Base-by-base conservation (phyloP, 2,888 invertebrate species). In the Asteroscopus sphinx region DNA sequence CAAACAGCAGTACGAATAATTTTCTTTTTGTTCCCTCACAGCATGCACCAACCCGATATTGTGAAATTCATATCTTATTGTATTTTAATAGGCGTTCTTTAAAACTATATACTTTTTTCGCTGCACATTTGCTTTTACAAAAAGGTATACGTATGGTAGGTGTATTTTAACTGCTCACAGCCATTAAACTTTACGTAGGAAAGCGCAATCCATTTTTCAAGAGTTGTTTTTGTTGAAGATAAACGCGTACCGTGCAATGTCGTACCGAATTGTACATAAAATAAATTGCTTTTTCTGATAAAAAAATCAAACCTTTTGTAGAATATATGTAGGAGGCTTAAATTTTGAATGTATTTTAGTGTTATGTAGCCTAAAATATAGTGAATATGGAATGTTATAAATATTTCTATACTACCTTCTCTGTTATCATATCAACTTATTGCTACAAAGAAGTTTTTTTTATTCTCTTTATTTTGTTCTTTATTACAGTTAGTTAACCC, bases 171-270 rank as follows among this genome's bases (percentile, higher is more conserved):
- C 66, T 44, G 37, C 48, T 41, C 65, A 40, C 49, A 55, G 40
- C 71, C 54, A 57, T 69, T 77, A 66, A 66, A 70, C 60, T 61
- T 51, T 51, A 61, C 75, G 58, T 74, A 74, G 53, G 17, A 63
- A 69, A 69, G 57, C 57, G 67, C 71, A 59, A 76, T 61, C 60
- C 55, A 77, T 74, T 77, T 77, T 70, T 74, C 75, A 55, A 57
- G 70, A 46, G 53, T 61, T 52, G 54, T 73, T 74, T 73, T 73
- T 73, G 61, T 51, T 66, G 52, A 70, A 77, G 67, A 74, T 61
- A 77, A 76, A 77, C 68, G 75, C 52, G 60, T 67, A 66, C 28
- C 55, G 37, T 55, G 70, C 57, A 58, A 66, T 74, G 71, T 70
- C 72, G 62, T 70, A 48, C 54, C 25, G 61, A 42, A 77, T 58